Evolutionary conservation across 2,113 vertebrate genomes (phyloP).

Genomic region (Anguilla rostrata): DNA sequence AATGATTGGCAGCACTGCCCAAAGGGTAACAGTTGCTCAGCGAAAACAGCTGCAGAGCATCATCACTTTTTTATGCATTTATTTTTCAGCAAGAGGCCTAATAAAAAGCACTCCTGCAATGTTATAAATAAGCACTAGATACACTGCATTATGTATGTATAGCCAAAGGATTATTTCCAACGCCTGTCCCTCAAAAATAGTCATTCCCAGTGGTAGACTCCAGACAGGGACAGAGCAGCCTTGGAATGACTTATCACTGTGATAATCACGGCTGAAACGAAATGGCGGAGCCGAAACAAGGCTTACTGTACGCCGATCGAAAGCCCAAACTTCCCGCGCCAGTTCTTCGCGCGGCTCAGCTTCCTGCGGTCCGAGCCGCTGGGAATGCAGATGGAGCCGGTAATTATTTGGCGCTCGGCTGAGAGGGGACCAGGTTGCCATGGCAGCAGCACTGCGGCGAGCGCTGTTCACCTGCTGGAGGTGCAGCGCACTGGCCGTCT

Average conservation of each 20-base stretch:
- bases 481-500: neutral
- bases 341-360: neutral
- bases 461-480: conserved; percentile 13
- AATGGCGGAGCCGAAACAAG: neutral
- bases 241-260: neutral
- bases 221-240: neutral
- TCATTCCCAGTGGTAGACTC: neutral
- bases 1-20: neutral
- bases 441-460: conserved; percentile 51
- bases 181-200: neutral
- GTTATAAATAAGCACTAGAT: too few relatives aligned
- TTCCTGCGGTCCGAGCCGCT: conserved; percentile 14
- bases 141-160: too few relatives aligned
- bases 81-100: too few relatives aligned
- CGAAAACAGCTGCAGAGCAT: neutral
- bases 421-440: conserved; percentile 51
- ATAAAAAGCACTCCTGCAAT: too few relatives aligned
- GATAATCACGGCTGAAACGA: neutral
- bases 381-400: conserved; percentile 18
- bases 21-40: neutral
- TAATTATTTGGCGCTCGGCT: conserved; percentile 35
- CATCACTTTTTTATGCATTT: too few relatives aligned
- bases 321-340: neutral
- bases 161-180: too few relatives aligned
- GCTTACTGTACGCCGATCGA: neutral